Evolutionary conservation across 2,797 vertebrate genomes (phyloP).

Genomic region (Coranthus polyacanthus): DNA sequence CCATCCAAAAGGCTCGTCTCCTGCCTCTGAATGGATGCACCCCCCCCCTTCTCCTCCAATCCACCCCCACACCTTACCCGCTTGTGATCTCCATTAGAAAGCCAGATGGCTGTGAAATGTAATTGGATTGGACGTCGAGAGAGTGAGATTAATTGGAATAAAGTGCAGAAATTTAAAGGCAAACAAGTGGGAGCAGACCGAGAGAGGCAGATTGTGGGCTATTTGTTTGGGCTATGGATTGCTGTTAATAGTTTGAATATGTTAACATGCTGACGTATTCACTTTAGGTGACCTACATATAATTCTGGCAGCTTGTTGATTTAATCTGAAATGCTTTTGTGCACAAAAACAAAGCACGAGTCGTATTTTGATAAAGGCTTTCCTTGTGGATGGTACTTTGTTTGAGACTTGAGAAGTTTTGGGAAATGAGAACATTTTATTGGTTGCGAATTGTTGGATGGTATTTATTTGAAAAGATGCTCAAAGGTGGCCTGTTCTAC

Average conservation of each 20-base stretch:
- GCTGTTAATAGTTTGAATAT: slow-evolving; percentile 44
- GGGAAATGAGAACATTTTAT: neutral
- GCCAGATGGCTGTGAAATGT: slow-evolving; percentile 84
- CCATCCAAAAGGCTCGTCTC: slow-evolving; percentile 57
- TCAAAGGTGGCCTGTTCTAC: slow-evolving; percentile 69
- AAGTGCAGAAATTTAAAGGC: slow-evolving; percentile 81
- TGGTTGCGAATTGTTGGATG: slow-evolving; percentile 31
- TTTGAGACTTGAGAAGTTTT: neutral
- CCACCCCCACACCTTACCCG: slow-evolving; percentile 39
- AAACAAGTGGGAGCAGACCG: slow-evolving; percentile 78
- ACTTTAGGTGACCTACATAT: slow-evolving; percentile 8
- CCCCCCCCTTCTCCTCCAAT: neutral
- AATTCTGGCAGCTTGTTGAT: neutral
- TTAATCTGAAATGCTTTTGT: neutral
- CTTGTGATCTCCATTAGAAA: slow-evolving; percentile 81
- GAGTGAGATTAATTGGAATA: slow-evolving; percentile 80
- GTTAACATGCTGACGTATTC: slow-evolving; percentile 36
- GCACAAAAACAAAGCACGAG: neutral
- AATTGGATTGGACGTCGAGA: slow-evolving; percentile 83
- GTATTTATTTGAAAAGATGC: slow-evolving; percentile 21
- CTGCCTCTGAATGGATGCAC: slow-evolving; percentile 68
- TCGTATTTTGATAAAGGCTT: neutral
- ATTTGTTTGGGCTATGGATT: slow-evolving; percentile 43
- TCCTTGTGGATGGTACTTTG: neutral
- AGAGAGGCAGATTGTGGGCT: slow-evolving; percentile 54